phyloP scores from a whole-genome alignment of 2,113 vertebrate species.

The Mastomys coucha region DNA sequence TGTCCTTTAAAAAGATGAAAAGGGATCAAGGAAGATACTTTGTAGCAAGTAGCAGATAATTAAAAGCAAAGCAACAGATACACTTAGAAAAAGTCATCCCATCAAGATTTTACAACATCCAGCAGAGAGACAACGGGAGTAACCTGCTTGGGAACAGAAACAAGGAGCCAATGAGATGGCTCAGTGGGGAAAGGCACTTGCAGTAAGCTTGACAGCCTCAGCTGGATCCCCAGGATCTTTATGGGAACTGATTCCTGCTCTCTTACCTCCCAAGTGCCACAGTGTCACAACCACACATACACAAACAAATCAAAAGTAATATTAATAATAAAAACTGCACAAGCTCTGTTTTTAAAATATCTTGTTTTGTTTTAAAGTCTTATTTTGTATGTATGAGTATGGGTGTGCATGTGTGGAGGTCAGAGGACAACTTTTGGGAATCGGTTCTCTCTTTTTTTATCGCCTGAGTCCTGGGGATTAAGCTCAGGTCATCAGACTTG shows the following conservation, averaged over 20 bases:
- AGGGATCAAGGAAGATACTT: not conserved
- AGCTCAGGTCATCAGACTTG: not conserved
- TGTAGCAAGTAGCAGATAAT: not conserved
- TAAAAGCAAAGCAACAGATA: not conserved
- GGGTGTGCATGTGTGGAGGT: not conserved
- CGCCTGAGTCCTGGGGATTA: too few species aligned
- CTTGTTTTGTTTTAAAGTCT: not conserved
- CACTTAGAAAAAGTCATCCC: not conserved
- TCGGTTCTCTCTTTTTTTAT: not conserved
- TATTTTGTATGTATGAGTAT: too few species aligned
- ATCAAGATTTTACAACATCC: not conserved
- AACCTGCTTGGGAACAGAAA: not conserved
- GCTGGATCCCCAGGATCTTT: not conserved
- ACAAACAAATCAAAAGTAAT: not conserved
- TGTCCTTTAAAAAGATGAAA: not conserved
- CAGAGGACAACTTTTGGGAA: not conserved
- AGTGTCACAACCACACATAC: too few species aligned
- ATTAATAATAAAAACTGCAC: not conserved
- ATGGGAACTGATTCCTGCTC: not conserved
- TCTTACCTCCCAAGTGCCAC: not conserved
- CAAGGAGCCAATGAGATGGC: not conserved
- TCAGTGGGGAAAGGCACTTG: not conserved
- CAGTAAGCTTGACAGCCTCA: not conserved
- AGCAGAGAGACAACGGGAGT: not conserved
- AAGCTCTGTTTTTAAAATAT: not conserved